phyloP scores from a whole-genome alignment of 1,140 invertebrate species.

The Sipha flava region DNA sequence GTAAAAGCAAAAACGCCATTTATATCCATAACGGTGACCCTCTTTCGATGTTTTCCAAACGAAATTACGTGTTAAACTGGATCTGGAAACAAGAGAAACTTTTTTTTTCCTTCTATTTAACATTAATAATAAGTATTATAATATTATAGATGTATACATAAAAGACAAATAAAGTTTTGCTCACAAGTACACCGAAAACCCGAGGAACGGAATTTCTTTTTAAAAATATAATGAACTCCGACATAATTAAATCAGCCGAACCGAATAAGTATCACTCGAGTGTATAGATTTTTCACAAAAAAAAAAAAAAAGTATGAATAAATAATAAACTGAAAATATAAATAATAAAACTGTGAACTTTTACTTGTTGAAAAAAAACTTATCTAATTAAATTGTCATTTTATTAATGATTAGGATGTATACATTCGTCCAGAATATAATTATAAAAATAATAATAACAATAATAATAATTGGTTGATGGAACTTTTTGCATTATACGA shows the following conservation, averaged over 20 bases:
- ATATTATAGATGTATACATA: not conserved
- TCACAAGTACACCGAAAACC: not conserved
- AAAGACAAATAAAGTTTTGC: constrained; percentile 15
- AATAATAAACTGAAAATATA: not conserved
- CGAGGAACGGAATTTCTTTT: not conserved
- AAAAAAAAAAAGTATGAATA: not conserved
- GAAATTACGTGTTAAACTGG: not conserved
- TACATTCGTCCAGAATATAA: not conserved
- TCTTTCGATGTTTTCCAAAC: not conserved
- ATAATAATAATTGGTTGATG: not conserved
- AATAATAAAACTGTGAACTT: not conserved
- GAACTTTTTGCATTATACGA: not conserved
- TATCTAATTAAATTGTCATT: not conserved
- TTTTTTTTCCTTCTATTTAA: constrained; percentile 14
- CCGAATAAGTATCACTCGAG: not conserved
- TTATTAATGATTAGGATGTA: not conserved
- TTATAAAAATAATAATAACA: too few species aligned
- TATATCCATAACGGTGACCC: not conserved
- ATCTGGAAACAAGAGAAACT: constrained; percentile 11
- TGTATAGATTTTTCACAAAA: not conserved
- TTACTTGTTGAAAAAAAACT: not conserved
- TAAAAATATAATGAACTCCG: not conserved
- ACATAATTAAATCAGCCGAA: constrained; percentile 12
- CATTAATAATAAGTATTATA: not conserved
- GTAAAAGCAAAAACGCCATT: not conserved